phyloP scores from a whole-genome alignment of 2,797 vertebrate genomes.

The Semaprochilodus insignis region DNA sequence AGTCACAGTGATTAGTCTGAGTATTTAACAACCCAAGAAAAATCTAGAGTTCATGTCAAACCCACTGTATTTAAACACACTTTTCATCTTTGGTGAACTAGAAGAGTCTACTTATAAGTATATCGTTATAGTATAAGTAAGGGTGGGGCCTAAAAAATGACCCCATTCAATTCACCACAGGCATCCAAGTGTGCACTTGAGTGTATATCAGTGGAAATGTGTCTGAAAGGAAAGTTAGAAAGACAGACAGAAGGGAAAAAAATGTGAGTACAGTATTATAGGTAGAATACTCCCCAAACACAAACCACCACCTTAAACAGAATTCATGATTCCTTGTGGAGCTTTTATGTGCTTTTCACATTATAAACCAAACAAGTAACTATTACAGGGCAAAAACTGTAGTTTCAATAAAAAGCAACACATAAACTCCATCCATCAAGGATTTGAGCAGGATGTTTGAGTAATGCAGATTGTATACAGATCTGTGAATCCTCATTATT shows the following conservation, averaged over 20 bases:
- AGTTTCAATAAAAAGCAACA: background rate
- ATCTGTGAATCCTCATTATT: background rate
- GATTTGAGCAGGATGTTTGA: background rate
- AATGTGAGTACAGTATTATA: slow-evolving; percentile 19
- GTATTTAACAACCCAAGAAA: background rate
- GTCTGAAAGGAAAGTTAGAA: slow-evolving; percentile 45
- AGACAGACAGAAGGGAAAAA: slow-evolving; percentile 21
- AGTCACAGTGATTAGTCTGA: background rate
- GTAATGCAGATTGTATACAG: slow-evolving; percentile 28
- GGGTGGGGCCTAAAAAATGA: slow-evolving; percentile 58
- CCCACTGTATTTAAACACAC: background rate
- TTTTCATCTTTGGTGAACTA: background rate
- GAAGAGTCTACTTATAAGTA: background rate
- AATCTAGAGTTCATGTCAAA: background rate
- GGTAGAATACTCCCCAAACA: slow-evolving; percentile 4
- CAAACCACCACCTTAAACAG: background rate
- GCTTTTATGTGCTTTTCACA: background rate
- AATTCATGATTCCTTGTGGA: background rate
- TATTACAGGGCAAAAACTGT: background rate
- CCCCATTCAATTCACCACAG: slow-evolving; percentile 68
- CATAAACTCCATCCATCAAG: slow-evolving; percentile 12
- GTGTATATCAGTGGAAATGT: background rate
- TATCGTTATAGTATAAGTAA: slow-evolving; percentile 24
- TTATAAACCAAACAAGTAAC: background rate
- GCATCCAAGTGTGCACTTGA: background rate